Base-by-base conservation (phyloP, 2,888 invertebrate genomes). In the Sinodicranocentrus sp. region DNA sequence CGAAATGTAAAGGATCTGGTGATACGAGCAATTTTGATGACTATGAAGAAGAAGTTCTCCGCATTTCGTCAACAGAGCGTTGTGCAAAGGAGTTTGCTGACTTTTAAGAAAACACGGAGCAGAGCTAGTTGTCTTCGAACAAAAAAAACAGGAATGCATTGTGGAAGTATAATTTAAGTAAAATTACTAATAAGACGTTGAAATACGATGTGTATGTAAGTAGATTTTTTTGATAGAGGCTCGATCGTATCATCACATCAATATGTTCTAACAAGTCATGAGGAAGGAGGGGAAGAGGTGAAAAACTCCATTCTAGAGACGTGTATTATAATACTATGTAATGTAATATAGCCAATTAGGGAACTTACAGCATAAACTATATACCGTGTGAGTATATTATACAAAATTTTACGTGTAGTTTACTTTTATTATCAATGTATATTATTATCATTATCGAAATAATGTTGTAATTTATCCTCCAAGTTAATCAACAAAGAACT, bases 11-110 rank as follows among this genome's bases (percentile, higher is more conserved):
- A 92, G 99, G 99, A 84, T 97, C 98, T 17, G 99, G 99, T 28
- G 99, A 99, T 92, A 98, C 99, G 84, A 98, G 98, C 92, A 99
- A 99, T 93, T 99, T 99, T 91, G 99, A 99, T 91, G 99, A 99
- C 91, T 99, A 99, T 91, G 99, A 99, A 92, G 99, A 99, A 92
- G 99, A 99, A 92, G 96, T 98, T 87, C 93, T 99, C 90, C 96
- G 98, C 92, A 99, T 99, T 92, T 98, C 98, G 89, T 96, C 98
- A 88, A 97, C 98, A 89, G 99, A 99, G 92, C 98, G 99, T 93
- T 99, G 99, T 94, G 97, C 98, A 91, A 99, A 98, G 93, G 99
- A 99, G 92, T 99, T 99, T 93, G 98, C 98, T 89, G 99, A 99
- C 92, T 99, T 99, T 90, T 93, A 90, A 75, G 17, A 57, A 19